Conservation (phyloP, 1,140 invertebrate species). For the Penaeus indicus region DNA sequence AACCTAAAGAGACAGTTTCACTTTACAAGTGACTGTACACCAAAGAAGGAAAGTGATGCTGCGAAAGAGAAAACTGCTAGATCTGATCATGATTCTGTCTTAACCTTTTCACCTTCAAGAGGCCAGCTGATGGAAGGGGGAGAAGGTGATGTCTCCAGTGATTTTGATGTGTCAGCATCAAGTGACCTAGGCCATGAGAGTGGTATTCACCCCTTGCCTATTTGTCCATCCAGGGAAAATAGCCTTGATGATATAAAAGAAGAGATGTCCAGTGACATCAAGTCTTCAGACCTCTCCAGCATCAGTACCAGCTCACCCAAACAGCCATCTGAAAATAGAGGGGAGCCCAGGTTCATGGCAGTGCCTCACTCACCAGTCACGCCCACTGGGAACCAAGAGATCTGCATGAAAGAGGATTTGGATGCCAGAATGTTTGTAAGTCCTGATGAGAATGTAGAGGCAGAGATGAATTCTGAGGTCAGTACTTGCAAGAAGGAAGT, state of each 20-base stretch:
- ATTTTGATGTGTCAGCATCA: slow-evolving; percentile 45
- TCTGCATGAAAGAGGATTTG: neutral
- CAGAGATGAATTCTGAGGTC: too few species aligned
- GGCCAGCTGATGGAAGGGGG: neutral
- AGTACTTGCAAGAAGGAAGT: too few species aligned
- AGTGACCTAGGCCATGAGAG: slow-evolving; percentile 51
- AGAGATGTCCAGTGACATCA: slow-evolving; percentile 32
- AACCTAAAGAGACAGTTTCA: slow-evolving; percentile 47
- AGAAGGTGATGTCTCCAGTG: slow-evolving; percentile 53
- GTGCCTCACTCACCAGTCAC: slow-evolving; percentile 27
- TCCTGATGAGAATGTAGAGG: too few species aligned
- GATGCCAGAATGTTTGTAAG: neutral
- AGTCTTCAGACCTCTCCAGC: slow-evolving; percentile 31
- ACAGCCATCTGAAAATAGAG: neutral
- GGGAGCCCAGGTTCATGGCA: slow-evolving; percentile 5
- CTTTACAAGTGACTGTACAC: slow-evolving; percentile 43
- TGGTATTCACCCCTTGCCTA: slow-evolving; percentile 47
- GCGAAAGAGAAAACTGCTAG: neutral
- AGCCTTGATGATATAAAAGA: slow-evolving; percentile 60
- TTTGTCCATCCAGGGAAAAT: slow-evolving; percentile 42
- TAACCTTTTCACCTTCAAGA: neutral
- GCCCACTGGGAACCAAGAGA: neutral
- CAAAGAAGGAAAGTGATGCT: slow-evolving; percentile 35
- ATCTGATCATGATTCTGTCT: neutral
- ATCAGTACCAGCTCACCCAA: slow-evolving; percentile 52